These are phyloP conservation scores for Paedocypris sp. DNA, from an alignment of 2,113 vertebrate genomes.

Conservation along the genomic window DNA sequence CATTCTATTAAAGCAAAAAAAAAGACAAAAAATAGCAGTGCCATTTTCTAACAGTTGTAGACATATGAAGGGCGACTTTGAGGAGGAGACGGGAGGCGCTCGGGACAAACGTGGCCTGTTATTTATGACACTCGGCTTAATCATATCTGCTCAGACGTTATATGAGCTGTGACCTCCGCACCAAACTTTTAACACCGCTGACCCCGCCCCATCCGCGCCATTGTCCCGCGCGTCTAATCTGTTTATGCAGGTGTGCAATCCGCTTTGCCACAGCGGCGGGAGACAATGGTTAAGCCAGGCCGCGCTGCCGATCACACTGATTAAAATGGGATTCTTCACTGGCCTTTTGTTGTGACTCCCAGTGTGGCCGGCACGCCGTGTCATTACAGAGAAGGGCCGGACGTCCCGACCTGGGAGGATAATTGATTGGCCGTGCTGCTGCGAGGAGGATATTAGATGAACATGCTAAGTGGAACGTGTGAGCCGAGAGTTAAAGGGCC, in stretches of 20 bases:
- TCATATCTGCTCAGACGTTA: neutral
- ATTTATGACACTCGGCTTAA: neutral
- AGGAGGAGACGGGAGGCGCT: no score
- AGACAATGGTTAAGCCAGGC: conserved; percentile 77
- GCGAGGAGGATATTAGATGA: conserved; percentile 63
- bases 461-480: conserved; percentile 47
- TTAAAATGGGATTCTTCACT: conserved; percentile 81
- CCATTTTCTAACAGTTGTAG: no score
- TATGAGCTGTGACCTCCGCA: conserved; percentile 45
- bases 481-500: neutral
- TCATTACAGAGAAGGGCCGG: conserved; percentile 77
- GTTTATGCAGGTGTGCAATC: conserved; percentile 91
- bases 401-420: conserved; percentile 78
- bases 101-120: no score
- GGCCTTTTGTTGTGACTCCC: conserved; percentile 65
- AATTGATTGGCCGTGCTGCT: conserved; percentile 75
- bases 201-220: conserved; percentile 67
- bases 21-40: no score
- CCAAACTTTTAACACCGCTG: conserved; percentile 49
- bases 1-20: no score
- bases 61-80: no score
- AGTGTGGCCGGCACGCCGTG: conserved; percentile 80
- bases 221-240: conserved; percentile 85
- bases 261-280: conserved; percentile 70
- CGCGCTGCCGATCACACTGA: conserved; percentile 73